Evolutionary conservation across 2,888 invertebrate species (phyloP), one percentile per base, ranked within the genome.

Genomic region (Phyto melanocephala): DNA sequence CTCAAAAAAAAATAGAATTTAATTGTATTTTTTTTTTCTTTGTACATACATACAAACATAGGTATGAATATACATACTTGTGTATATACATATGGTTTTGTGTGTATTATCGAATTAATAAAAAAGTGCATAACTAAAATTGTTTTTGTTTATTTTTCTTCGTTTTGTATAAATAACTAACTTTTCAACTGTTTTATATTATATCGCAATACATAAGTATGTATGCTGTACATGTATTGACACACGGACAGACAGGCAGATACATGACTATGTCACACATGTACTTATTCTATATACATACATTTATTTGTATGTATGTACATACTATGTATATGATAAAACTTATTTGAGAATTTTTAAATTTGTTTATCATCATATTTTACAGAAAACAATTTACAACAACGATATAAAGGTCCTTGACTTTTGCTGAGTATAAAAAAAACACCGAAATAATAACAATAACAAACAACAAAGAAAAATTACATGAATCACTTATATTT

Each of bases 351-450:
- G 17, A 13, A 68, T 67, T 52, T 60, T 60, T 67, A 5, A 45
- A 15, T 33, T 67, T 79, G 10, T 72, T 74, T 72, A 37, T 79
- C 60, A 67, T 65, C 60, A 28, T 28, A 3, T 70, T 5, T 50
- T 47, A 22, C 33, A 81, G 42, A 67, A 37, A 76, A 54, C 67
- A 74, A 54, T 62, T 76, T 82, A 82, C 71, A 79, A 71, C 40
- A 77, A 72, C 54, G 42, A 62, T 45, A 76, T 68, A 71, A 76
- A 76, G 82, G 79, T 82, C 82, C 82, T 82, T 82, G 82, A 82
- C 82, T 79, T 82, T 79, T 82, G 75, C 62, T 56, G 68, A 79
- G 45, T 68, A 45, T 50, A 74, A 52, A 28, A 75, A 70, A 74
- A 50, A 79, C 78, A 60, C 71, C 60, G 63, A 65, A 74, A 40